These are phyloP conservation scores for Schizopygopsis pylzovi DNA, from an alignment of 2,797 vertebrate genomes.

Conservation along the genomic window DNA sequence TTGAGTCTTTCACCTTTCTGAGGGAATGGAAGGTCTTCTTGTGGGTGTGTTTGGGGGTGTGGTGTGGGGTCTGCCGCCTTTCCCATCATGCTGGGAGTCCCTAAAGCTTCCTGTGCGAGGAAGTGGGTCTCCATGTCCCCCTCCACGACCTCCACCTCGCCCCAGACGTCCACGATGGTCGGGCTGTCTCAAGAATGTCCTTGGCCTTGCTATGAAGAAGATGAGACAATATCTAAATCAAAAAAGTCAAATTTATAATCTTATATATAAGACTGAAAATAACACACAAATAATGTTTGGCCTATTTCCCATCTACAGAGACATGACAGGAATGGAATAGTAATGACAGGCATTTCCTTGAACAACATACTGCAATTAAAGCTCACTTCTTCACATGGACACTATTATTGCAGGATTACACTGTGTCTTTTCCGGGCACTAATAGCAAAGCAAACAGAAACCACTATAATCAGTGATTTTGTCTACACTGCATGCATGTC, in stretches of 20 bases:
- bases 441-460: neutral
- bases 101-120: constrained; percentile 59
- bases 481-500: neutral
- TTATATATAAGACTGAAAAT: neutral
- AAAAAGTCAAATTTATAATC: neutral
- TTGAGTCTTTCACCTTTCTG: constrained; percentile 60
- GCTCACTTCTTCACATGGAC: neutral
- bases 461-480: neutral
- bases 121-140: constrained; percentile 53
- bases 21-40: constrained; percentile 71
- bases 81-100: constrained; percentile 65
- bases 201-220: constrained; percentile 79
- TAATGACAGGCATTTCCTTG: neutral
- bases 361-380: neutral
- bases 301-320: neutral
- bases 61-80: constrained; percentile 53
- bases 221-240: neutral
- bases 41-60: constrained; percentile 56
- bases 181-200: constrained; percentile 83
- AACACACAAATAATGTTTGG: neutral
- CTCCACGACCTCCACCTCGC: constrained; percentile 68
- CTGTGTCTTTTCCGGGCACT: neutral
- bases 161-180: constrained; percentile 65
- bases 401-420: constrained; percentile 5
- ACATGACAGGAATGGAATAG: too few species aligned